A percentile compares a stretch with the other conserved stretches of the same genome.
phyloP scores from a whole-genome alignment of 2,797 vertebrate genomes.

The Cetoscarus ocellatus region DNA sequence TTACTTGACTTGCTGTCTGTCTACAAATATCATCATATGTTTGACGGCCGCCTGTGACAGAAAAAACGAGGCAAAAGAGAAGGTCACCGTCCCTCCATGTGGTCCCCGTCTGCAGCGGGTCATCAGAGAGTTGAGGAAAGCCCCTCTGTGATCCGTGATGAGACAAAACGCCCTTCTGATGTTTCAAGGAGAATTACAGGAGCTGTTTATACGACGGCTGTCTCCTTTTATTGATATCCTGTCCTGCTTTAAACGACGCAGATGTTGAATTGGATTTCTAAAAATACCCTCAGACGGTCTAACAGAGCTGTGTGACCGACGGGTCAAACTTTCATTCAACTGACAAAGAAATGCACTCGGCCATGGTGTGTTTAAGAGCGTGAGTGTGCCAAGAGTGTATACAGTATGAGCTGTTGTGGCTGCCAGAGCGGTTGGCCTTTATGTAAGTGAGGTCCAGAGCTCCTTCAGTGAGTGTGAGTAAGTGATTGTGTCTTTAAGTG shows the following conservation, averaged over 20 bases:
- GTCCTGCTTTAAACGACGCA: conserved; percentile 64
- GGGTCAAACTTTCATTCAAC: conserved; percentile 35
- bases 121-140: background rate
- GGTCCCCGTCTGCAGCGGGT: background rate
- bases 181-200: conserved; percentile 57
- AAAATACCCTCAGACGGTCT: conserved; percentile 52
- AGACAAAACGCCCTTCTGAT: conserved; percentile 35
- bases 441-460: conserved; percentile 46
- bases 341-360: conserved; percentile 20
- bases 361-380: conserved; percentile 1
- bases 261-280: conserved; percentile 64
- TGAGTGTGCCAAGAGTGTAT: conserved; percentile 47
- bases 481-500: conserved; percentile 37
- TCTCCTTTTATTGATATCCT: conserved; percentile 59
- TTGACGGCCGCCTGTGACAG: background rate
- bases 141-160: background rate
- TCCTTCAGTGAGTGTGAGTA: conserved; percentile 41
- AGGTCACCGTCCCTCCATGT: background rate
- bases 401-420: conserved; percentile 41
- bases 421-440: conserved; percentile 49
- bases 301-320: conserved; percentile 27
- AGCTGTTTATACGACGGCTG: conserved; percentile 42
- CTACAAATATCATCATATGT: background rate
- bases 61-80: background rate
- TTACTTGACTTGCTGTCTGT: background rate